Conservation (phyloP, 2,113 vertebrate genomes). For the Chaetorhynchus papuensis region DNA sequence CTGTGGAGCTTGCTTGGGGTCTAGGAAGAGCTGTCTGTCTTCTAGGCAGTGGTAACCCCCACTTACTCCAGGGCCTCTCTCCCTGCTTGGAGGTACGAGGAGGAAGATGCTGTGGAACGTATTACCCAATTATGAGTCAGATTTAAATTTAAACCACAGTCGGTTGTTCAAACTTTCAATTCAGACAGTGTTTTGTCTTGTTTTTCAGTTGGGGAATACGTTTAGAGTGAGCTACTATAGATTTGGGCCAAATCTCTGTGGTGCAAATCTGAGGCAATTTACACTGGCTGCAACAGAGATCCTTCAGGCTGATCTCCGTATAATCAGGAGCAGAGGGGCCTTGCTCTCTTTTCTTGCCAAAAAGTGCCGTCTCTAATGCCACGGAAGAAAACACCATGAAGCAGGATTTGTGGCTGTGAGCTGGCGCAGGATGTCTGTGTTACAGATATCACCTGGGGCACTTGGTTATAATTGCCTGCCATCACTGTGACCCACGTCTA, state of each 20-base stretch:
- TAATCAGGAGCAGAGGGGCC: conserved; percentile 11
- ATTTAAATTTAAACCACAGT: conserved; percentile 56
- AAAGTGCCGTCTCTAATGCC: background rate
- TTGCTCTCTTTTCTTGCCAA: background rate
- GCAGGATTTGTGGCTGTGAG: conserved; percentile 13
- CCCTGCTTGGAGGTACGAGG: background rate
- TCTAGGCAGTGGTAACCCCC: background rate
- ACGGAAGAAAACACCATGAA: background rate
- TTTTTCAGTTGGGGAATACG: conserved; percentile 7
- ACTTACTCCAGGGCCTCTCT: background rate
- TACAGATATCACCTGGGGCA: conserved; percentile 1
- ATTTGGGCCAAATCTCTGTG: background rate
- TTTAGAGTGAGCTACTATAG: background rate
- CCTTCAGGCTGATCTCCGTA: background rate
- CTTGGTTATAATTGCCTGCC: background rate
- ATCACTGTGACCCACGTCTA: background rate
- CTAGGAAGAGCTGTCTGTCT: background rate
- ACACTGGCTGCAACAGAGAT: conserved; percentile 13
- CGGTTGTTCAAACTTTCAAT: background rate
- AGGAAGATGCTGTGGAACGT: conserved; percentile 30
- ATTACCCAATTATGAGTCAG: conserved; percentile 43
- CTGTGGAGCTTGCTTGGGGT: fast-evolving
- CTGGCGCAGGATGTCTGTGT: background rate
- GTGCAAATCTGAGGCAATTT: conserved; percentile 55
- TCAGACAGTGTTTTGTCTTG: conserved; percentile 53